Evolutionary conservation across 2,797 vertebrate species (phyloP), one percentile per base, ranked within the genome.

Genomic region (Cichlasoma orientale): DNA sequence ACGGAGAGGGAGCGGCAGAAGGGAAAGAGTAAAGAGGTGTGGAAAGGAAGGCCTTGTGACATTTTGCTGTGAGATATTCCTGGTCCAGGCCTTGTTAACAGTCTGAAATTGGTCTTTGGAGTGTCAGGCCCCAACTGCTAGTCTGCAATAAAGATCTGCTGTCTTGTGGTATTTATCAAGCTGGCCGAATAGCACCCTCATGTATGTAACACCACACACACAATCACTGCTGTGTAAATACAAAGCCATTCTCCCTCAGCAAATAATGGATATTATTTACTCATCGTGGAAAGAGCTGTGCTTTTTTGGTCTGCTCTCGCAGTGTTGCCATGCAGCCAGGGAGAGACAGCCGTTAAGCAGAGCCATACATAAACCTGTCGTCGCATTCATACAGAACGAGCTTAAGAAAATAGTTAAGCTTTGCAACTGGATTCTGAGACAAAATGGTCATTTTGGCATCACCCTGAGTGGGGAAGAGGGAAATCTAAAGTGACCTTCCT

Each of bases 51-150:
- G 83, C 63, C 83, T 77, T 54, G 75, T 93, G 88, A 87, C 85
- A 92, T 91, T 92, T 91, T 14, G 82, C 82, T 84, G 78, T 77
- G 82, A 90, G 79, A 87, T 86, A 78, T 88, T 88, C 82, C 79
- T 86, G 84, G 74, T 84, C 72, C 63, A 77, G 80, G 83, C 74
- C 87, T 88, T 90, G 89, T 91, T 91, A 93, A 89, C 84, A 23
- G 73, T 75, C 84, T 75, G 82, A 89, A 89, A 91, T 90, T 86
- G 90, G 80, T 89, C 87, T 90, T 87, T 76, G 75, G 75, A 86
- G 84, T 88, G 86, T 83, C 91, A 88, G 80, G 84, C 73, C 56
- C 47, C 12, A 70, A 78, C 83, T 77, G 82, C 79, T 55, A 76
- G 81, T 80, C 82, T 69, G 66, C 85, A 88, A 83, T 86, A 91